Conservation (phyloP, 2,113 vertebrate genomes). For the Crotalus helleri region DNA sequence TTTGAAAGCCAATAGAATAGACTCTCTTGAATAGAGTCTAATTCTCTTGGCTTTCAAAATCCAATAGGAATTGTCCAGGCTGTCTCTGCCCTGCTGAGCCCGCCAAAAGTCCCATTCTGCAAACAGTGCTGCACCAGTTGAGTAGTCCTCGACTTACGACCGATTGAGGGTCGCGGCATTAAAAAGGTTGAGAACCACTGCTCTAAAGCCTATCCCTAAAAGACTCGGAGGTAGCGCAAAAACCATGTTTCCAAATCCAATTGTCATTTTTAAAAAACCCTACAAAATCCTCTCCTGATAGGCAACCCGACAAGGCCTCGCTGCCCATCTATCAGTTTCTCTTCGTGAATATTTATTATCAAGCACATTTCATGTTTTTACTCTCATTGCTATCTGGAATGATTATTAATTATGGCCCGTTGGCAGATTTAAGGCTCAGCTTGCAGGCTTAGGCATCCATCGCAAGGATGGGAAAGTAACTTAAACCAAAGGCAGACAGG, state of each 20-base stretch:
- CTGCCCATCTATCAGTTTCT: not conserved
- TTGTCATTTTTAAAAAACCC: not conserved
- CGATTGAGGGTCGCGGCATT: too few relatives aligned
- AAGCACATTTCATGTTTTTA: not conserved
- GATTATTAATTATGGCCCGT: not conserved
- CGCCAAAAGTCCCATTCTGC: too few relatives aligned
- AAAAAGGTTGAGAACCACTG: too few relatives aligned
- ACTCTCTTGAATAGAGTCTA: too few relatives aligned
- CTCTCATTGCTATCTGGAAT: not conserved
- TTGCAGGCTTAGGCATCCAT: not conserved
- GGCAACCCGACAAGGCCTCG: not conserved
- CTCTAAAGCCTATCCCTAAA: too few relatives aligned
- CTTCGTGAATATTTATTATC: constrained; percentile 1
- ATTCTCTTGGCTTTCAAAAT: too few relatives aligned
- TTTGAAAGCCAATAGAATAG: too few relatives aligned
- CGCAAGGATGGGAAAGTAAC: not conserved
- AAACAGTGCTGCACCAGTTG: too few relatives aligned
- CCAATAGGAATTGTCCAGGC: too few relatives aligned
- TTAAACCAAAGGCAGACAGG: not conserved
- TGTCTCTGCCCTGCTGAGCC: too few relatives aligned
- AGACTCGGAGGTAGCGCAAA: not conserved
- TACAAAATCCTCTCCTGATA: not conserved
- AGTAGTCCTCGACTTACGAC: too few relatives aligned
- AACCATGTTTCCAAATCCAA: not conserved
- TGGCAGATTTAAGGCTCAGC: not conserved